Evolutionary conservation across 2,113 vertebrate genomes (phyloP).

Genomic region (Boulengeromyrus knoepffleri): DNA sequence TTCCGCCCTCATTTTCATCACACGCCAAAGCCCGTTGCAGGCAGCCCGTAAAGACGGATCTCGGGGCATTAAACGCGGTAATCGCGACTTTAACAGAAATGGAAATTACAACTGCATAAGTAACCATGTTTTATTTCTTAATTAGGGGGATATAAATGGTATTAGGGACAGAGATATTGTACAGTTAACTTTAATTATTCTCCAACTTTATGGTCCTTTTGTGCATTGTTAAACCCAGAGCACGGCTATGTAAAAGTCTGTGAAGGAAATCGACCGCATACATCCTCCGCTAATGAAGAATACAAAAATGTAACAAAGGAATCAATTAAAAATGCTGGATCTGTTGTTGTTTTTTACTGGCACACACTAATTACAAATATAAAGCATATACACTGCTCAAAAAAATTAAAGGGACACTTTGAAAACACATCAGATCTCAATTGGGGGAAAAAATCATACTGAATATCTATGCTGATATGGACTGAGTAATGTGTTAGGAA

Average conservation of each 20-base stretch:
- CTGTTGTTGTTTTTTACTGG: background rate
- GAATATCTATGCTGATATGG: too few species aligned
- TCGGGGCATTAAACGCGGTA: conserved; percentile 35
- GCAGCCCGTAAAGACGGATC: conserved; percentile 34
- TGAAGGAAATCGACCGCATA: background rate
- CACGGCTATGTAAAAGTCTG: conserved; percentile 3
- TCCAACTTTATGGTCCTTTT: background rate
- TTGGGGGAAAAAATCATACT: too few species aligned
- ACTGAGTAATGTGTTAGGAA: too few species aligned
- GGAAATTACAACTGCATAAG: conserved; percentile 31
- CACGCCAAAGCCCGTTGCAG: conserved; percentile 49
- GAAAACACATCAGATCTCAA: too few species aligned
- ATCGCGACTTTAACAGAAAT: conserved; percentile 37
- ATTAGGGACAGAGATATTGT: conserved; percentile 14
- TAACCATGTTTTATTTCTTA: conserved; percentile 37
- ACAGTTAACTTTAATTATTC: conserved; percentile 29
- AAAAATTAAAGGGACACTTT: too few species aligned
- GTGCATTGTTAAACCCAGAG: conserved; percentile 1
- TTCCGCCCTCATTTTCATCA: conserved; percentile 54
- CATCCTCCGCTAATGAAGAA: background rate
- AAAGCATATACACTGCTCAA: background rate
- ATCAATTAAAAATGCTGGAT: background rate
- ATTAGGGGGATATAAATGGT: conserved; percentile 31
- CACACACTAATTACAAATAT: background rate
- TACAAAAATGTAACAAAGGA: background rate